Evolutionary conservation across 2,113 vertebrate genomes (phyloP), one percentile per base, ranked within the genome.

Genomic region (Hippocampus mohnikei): DNA sequence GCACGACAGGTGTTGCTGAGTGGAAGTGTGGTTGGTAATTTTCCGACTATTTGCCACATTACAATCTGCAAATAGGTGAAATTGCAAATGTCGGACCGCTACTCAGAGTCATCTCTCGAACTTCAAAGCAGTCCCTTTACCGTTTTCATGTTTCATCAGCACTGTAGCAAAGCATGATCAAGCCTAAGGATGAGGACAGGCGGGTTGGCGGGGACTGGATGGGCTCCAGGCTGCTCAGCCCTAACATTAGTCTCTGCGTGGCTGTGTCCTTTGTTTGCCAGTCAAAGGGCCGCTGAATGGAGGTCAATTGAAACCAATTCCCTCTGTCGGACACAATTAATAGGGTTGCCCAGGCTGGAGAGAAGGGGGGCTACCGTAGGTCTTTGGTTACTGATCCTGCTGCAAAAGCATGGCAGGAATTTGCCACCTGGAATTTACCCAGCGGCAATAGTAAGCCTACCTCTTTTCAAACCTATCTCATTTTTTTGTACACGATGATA

Each of bases 241-340:
- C 84, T 72, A 85, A 90, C 91, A 88, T 93, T 93, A 92, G 90
- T 91, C 88, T 90, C 91, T 91, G 91, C 86, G 87, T 89, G 88
- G 90, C 90, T 92, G 88, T 91, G 89, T 86, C 89, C 80, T 91
- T 92, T 89, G 90, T 89, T 85, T 83, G 71, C 59, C 81, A 85
- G 75, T 87, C 87, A 90, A 92, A 91, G 81, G 78, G 52, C 81
- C 50, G 60, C 80, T 91, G 88, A 93, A 93, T 93, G 88, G 90
- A 81, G 88, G 84, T 87, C 91, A 91, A 88, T 80, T 91, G 88
- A 92, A 92, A 91, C 89, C 91, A 92, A 90, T 90, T 92, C 85
- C 82, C 79, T 90, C 87, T 90, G 85, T 90, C 83, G 83, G 80
- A 85, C 80, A 90, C 89, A 92, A 87, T 89, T 88, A 91, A 90